Evolutionary conservation across 2,888 invertebrate species (phyloP), one percentile per base, ranked within the genome.

Genomic region (Epinotia demarniana): DNA sequence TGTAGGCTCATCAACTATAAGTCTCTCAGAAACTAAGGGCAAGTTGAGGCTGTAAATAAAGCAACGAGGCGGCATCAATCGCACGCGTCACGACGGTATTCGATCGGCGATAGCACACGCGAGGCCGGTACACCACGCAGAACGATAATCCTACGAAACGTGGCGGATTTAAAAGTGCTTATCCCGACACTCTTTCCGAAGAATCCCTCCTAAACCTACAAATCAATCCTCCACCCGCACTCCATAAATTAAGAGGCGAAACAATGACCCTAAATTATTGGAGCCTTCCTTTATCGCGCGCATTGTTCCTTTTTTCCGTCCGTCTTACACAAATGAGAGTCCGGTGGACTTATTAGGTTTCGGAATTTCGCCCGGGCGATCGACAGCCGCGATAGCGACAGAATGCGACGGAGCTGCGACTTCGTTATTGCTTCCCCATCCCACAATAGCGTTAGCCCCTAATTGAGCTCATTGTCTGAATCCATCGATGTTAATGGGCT

Each of bases 241-340:
- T 91, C 93, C 91, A 93, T 93, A 93, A 93, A 94, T 94, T 93
- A 93, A 91, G 88, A 82, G 84, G 83, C 86, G 91, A 90, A 93
- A 92, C 93, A 92, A 93, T 93, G 93, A 93, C 93, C 92, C 92
- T 93, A 93, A 93, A 92, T 93, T 93, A 92, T 93, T 90, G 90
- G 89, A 77, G 85, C 90, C 91, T 90, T 90, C 86, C 84, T 91
- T 92, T 92, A 92, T 92, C 92, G 88, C 78, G 80, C 79, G 89
- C 89, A 89, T 90, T 89, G 88, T 91, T 90, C 89, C 83, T 86
- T 89, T 90, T 92, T 92, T 90, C 88, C 86, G 84, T 84, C 83
- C 83, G 87, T 89, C 90, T 90, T 89, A 90, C 93, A 92, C 92
- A 94, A 94, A 94, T 92, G 93, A 94, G 93, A 89, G 90, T 86